These are phyloP conservation scores for Phyto melanocephala DNA, from an alignment of 2,888 invertebrate species.

Conservation along the genomic window DNA sequence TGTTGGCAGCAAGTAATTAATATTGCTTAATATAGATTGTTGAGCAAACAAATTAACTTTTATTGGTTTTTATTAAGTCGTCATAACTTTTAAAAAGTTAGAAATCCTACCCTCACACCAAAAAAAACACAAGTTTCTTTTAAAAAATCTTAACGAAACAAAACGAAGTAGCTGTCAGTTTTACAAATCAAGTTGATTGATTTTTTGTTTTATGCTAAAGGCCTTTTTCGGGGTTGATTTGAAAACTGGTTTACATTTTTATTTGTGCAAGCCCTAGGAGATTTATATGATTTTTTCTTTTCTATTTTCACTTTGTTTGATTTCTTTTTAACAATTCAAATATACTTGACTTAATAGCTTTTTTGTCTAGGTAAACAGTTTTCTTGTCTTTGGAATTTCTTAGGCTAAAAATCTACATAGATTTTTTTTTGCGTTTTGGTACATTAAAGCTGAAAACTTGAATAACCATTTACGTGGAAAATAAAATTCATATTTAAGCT, in stretches of 20 bases:
- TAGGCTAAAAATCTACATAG: background rate
- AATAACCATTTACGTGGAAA: too few relatives aligned
- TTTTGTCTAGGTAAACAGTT: background rate
- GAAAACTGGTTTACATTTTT: background rate
- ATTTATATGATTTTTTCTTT: background rate
- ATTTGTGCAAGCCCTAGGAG: constrained; percentile 5
- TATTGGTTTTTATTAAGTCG: background rate
- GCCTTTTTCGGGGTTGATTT: too few relatives aligned
- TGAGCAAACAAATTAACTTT: background rate
- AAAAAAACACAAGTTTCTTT: too few relatives aligned
- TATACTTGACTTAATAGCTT: background rate
- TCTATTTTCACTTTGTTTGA: too few relatives aligned
- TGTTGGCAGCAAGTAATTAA: background rate
- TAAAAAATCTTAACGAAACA: too few relatives aligned
- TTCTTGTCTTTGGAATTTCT: background rate
- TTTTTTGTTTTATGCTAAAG: too few relatives aligned
- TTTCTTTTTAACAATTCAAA: background rate
- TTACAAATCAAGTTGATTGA: background rate
- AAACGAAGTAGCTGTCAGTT: background rate
- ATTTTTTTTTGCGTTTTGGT: too few relatives aligned
- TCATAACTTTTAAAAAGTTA: background rate
- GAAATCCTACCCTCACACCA: too few relatives aligned
- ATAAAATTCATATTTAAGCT: too few relatives aligned
- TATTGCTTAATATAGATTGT: background rate
- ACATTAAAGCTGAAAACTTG: too few relatives aligned